Conservation (phyloP, 2,888 invertebrate species). For the Antheraea assamensis region DNA sequence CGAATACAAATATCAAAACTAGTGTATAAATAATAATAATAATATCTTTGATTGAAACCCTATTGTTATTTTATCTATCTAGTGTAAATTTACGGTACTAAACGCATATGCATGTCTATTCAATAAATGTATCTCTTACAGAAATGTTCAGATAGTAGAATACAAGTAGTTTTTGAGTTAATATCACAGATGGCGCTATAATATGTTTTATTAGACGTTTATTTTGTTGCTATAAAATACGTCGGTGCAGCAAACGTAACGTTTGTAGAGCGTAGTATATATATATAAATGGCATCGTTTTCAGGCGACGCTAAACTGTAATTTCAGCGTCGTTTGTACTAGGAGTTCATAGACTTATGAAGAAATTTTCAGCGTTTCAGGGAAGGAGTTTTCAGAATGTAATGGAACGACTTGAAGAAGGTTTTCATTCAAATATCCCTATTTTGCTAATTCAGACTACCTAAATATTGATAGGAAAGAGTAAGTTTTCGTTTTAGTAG, state of each 20-base stretch:
- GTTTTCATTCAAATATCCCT: not conserved
- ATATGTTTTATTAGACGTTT: not conserved
- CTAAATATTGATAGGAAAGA: not conserved
- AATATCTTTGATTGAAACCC: too few relatives aligned
- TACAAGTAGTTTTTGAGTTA: not conserved
- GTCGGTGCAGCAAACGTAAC: not conserved
- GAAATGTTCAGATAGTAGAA: not conserved
- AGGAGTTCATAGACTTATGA: constrained; percentile 51
- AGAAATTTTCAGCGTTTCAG: constrained; percentile 57
- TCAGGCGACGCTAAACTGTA: constrained; percentile 60
- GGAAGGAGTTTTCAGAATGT: constrained; percentile 23
- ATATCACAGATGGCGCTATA: constrained; percentile 18
- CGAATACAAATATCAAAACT: too few relatives aligned
- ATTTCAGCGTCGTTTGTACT: constrained; percentile 65
- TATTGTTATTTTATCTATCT: not conserved
- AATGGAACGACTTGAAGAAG: not conserved
- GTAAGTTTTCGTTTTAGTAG: not conserved
- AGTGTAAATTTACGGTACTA: not conserved
- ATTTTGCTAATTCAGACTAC: not conserved
- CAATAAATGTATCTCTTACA: not conserved
- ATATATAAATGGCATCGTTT: constrained; percentile 33
- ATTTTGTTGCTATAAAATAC: not conserved
- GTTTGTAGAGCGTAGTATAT: not conserved
- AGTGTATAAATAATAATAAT: too few relatives aligned
- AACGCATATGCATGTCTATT: not conserved